Conservation (phyloP, 1,140 invertebrate genomes). For the Camponotus floridanus region DNA sequence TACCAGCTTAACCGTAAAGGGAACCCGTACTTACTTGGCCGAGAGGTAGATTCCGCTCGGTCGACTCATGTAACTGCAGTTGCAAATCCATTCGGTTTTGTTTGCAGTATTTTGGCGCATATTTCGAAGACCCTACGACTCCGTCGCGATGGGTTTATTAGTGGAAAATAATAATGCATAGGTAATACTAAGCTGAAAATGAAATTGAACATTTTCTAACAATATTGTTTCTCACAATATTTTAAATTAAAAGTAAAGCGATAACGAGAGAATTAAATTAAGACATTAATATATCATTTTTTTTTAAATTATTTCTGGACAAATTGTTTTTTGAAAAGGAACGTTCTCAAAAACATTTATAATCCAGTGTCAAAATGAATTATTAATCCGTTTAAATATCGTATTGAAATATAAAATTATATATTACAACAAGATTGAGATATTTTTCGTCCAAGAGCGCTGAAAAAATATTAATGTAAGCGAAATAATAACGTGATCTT, state of each 20-base stretch:
- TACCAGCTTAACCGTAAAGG: conserved; percentile 51
- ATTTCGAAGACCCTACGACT: conserved; percentile 9
- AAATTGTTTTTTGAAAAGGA: neutral
- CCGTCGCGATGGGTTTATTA: conserved; percentile 33
- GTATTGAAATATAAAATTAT: neutral
- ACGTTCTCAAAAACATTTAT: neutral
- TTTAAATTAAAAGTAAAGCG: too few relatives aligned
- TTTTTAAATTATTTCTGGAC: neutral
- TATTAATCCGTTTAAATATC: neutral
- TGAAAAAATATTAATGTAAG: conserved; percentile 30
- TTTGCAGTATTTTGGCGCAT: conserved; percentile 48
- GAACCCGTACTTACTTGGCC: conserved; percentile 18
- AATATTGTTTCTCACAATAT: conserved; percentile 4
- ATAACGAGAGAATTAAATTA: conserved; percentile 9
- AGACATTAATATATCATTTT: neutral
- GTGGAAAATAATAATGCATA: neutral
- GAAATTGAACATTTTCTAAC: neutral
- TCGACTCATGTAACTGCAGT: conserved; percentile 58
- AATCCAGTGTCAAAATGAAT: neutral
- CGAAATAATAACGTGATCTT: conserved; percentile 4
- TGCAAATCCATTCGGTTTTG: conserved; percentile 46
- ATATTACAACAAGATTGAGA: neutral
- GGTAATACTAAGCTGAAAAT: conserved; percentile 28
- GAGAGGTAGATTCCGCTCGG: conserved; percentile 37
- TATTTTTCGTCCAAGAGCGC: neutral